phyloP scores from a whole-genome alignment of 1,140 invertebrate genomes.

The Bombus sibiricus region DNA sequence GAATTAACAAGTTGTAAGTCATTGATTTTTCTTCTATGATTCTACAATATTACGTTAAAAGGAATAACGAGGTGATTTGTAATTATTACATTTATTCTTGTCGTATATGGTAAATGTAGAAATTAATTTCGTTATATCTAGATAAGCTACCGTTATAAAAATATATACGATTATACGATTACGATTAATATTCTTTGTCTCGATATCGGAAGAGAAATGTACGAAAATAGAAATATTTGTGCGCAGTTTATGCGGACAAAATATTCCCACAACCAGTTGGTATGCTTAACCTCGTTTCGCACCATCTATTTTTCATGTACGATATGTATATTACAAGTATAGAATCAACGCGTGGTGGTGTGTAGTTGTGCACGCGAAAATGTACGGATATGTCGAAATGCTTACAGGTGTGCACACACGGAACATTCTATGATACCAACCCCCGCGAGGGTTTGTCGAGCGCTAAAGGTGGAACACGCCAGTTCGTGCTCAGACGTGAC shows the following conservation, averaged over 20 bases:
- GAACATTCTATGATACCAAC: constrained; percentile 73
- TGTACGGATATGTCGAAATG: constrained; percentile 64
- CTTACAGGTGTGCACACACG: constrained; percentile 60
- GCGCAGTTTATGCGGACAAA: not conserved
- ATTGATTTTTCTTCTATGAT: no score
- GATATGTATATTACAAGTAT: not conserved
- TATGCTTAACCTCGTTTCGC: not conserved
- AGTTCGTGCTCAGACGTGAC: constrained; percentile 79
- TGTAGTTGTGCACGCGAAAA: constrained; percentile 43
- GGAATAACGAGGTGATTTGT: no score
- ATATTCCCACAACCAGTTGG: no score
- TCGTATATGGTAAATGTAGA: not conserved
- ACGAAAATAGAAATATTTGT: not conserved
- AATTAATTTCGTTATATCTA: not conserved
- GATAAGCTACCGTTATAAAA: no score
- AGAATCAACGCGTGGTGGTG: not conserved
- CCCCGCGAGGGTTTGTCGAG: constrained; percentile 65
- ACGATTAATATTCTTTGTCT: no score
- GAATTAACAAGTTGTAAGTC: no score
- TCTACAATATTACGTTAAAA: no score
- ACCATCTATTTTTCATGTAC: not conserved
- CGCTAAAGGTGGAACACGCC: constrained; percentile 71
- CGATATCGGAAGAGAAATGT: no score
- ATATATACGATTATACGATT: no score
- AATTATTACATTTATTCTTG: no score